Percentiles rank a stretch among this genome's conserved stretches.
Evolutionary conservation across 2,888 invertebrate genomes (phyloP).

Genomic region (Chloroclysta siterata): DNA sequence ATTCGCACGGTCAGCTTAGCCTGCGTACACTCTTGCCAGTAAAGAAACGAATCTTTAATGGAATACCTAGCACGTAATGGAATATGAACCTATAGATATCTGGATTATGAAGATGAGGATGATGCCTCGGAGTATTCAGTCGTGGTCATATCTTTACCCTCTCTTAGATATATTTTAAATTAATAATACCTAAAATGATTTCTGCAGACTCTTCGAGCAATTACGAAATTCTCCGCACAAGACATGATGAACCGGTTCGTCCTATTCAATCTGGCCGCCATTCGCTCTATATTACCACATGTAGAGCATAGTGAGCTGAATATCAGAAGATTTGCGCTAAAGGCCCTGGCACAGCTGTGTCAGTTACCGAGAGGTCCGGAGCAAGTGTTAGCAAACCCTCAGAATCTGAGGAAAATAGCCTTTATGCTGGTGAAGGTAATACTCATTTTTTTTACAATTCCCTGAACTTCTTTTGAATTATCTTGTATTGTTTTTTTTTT

Average conservation of each 20-base stretch:
- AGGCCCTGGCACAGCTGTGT: constrained; percentile 80
- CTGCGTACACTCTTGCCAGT: too few relatives aligned
- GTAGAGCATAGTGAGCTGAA: constrained; percentile 71
- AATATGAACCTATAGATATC: too few relatives aligned
- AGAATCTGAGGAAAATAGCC: constrained; percentile 72
- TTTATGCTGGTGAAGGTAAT: constrained; percentile 70
- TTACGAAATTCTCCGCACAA: constrained; percentile 76
- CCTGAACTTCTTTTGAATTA: not conserved
- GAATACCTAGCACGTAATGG: too few relatives aligned
- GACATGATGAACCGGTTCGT: constrained; percentile 68
- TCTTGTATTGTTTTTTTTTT: not conserved
- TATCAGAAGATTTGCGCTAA: constrained; percentile 78
- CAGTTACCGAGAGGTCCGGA: constrained; percentile 76
- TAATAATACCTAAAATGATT: not conserved
- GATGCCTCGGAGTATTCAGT: too few relatives aligned
- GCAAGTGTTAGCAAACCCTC: constrained; percentile 66
- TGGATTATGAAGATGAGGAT: too few relatives aligned
- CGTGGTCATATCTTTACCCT: too few relatives aligned
- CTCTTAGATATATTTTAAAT: too few relatives aligned
- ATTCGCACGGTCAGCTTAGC: too few relatives aligned
- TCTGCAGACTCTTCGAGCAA: constrained; percentile 71
- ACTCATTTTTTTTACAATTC: not conserved
- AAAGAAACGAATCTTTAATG: too few relatives aligned
- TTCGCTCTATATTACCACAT: constrained; percentile 66
- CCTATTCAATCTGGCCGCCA: constrained; percentile 64